A percentile compares a stretch with the other conserved stretches of the same genome.
phyloP scores from a whole-genome alignment of 2,113 vertebrate genomes.

The Hemiprocne comata region DNA sequence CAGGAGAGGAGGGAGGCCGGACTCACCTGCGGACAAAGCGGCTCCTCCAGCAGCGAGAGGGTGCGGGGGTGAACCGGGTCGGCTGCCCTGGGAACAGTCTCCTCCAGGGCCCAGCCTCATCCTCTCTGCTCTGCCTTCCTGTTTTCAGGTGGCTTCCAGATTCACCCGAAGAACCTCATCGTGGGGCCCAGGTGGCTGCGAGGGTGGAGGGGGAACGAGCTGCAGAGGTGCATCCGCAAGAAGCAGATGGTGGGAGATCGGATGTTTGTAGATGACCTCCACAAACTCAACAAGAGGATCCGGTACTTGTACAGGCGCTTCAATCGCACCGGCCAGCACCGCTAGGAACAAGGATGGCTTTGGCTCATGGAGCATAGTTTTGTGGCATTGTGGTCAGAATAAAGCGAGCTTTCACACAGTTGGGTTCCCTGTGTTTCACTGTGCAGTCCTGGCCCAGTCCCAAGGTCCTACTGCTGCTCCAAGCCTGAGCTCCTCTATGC shows the following conservation, averaged over 20 bases:
- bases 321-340: conserved; percentile 87
- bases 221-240: conserved; percentile 89
- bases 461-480: background rate
- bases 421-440: background rate
- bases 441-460: background rate
- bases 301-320: conserved; percentile 87
- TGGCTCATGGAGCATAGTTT: fast-evolving
- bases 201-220: conserved; percentile 89
- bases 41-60: background rate
- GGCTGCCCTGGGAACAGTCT: background rate
- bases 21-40: background rate
- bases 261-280: conserved; percentile 87
- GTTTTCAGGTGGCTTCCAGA: conserved; percentile 85
- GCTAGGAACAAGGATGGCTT: conserved; percentile 56
- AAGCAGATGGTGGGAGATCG: conserved; percentile 87
- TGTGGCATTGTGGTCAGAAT: background rate
- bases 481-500: background rate
- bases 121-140: background rate
- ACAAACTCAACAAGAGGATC: conserved; percentile 90
- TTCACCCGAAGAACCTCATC: conserved; percentile 88
- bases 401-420: background rate
- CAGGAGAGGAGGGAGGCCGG: background rate
- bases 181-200: conserved; percentile 87
- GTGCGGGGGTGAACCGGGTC: fast-evolving
- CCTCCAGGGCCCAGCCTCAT: background rate